Evolutionary conservation across 2,113 vertebrate species (phyloP).

Genomic region (Elaphurus davidianus): DNA sequence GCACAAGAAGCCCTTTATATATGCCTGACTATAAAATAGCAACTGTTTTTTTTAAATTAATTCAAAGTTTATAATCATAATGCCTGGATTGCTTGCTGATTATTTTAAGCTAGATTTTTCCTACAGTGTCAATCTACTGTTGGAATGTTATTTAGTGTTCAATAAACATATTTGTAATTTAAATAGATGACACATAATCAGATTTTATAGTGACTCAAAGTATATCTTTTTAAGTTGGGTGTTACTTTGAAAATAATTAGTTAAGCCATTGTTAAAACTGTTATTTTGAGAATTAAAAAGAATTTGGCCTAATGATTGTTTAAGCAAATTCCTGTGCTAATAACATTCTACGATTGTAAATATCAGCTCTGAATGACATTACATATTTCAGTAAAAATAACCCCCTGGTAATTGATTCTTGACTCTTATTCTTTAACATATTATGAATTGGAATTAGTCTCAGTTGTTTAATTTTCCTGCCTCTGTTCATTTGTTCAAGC

Average conservation of each 20-base stretch:
- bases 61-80: not conserved
- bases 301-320: conserved; percentile 59
- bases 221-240: not conserved
- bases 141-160: not conserved
- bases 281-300: conserved; percentile 53
- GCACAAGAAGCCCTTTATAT: not conserved
- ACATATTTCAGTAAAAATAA: conserved; percentile 55
- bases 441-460: conserved; percentile 50
- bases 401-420: conserved; percentile 50
- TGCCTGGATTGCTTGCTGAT: not conserved
- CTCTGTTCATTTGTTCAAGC: conserved; percentile 32
- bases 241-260: conserved; percentile 36
- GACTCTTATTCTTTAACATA: conserved; percentile 33
- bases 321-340: conserved; percentile 61
- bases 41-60: not conserved
- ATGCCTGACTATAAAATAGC: not conserved
- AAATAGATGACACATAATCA: not conserved
- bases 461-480: conserved; percentile 27
- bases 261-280: conserved; percentile 37
- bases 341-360: conserved; percentile 53
- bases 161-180: not conserved
- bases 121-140: not conserved
- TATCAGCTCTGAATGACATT: conserved; percentile 63
- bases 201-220: not conserved
- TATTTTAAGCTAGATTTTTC: not conserved